A percentile compares a stretch with the other conserved stretches of the same genome.
Evolutionary conservation across 2,113 vertebrate species (phyloP).

Genomic region (human (Homo sapiens)): DNA sequence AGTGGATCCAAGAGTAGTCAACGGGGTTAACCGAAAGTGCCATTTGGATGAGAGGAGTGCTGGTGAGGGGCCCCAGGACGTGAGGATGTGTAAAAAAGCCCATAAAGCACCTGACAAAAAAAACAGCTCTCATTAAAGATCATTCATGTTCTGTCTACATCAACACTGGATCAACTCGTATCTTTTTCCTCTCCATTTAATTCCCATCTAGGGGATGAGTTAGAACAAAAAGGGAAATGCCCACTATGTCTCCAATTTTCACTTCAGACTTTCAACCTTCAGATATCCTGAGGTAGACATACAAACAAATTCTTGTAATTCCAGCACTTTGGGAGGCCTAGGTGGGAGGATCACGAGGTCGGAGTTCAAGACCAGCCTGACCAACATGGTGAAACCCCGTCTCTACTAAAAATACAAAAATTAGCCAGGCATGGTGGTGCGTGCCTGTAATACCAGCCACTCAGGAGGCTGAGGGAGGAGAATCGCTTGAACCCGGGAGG

Average conservation of each 20-base stretch:
- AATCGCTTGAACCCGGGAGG: no score
- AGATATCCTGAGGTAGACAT: background rate
- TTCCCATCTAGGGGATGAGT: background rate
- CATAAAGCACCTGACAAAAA: no score
- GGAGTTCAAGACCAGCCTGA: no score
- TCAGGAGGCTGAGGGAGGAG: no score
- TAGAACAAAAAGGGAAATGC: background rate
- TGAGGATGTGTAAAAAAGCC: background rate
- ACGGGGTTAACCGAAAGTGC: background rate
- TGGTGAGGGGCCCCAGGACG: background rate
- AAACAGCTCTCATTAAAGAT: background rate
- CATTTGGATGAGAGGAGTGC: background rate
- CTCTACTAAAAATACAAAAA: no score
- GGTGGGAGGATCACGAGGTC: no score
- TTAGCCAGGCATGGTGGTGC: no score
- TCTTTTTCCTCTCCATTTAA: background rate
- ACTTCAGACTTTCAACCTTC: background rate
- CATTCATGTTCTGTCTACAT: no score
- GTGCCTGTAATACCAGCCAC: no score
- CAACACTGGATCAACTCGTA: no score
- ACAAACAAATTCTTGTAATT: background rate
- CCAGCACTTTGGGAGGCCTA: no score
- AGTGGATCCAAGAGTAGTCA: background rate
- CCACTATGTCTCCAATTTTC: background rate
- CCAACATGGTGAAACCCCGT: no score